phyloP scores from a whole-genome alignment of 1,140 invertebrate species.

The Catajapyx aquilonaris region DNA sequence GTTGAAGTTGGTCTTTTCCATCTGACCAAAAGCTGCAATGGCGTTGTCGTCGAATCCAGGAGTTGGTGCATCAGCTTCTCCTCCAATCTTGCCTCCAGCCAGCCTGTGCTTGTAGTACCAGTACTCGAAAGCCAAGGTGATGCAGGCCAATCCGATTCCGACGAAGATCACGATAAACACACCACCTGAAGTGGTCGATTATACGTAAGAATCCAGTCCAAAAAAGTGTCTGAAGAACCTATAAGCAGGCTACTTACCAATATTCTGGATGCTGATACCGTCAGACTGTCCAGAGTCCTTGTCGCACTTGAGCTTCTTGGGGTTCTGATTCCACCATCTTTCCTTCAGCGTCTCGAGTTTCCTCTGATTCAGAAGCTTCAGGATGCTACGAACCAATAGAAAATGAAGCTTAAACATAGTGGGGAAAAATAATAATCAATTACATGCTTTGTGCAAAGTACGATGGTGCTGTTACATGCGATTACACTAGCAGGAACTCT shows the following conservation, averaged over 20 bases:
- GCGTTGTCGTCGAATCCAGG: background rate
- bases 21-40: conserved; percentile 2
- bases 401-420: background rate
- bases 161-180: conserved; percentile 93
- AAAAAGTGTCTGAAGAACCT: too few species aligned
- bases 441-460: too few species aligned
- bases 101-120: conserved; percentile 79
- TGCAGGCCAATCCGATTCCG: conserved; percentile 71
- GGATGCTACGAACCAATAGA: conserved; percentile 38
- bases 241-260: conserved; percentile 33
- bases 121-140: conserved; percentile 83
- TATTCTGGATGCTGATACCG: conserved; percentile 92
- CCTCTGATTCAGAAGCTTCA: conserved; percentile 77
- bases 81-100: background rate
- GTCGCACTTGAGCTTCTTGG: conserved; percentile 50
- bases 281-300: conserved; percentile 79
- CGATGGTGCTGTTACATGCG: too few species aligned
- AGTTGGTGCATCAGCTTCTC: background rate
- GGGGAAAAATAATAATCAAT: too few species aligned
- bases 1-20: conserved; percentile 14
- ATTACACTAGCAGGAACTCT: too few species aligned
- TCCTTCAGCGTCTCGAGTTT: conserved; percentile 83
- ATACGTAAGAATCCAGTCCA: too few species aligned
- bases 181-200: conserved; percentile 33
- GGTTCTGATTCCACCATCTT: conserved; percentile 85